Base-by-base conservation (phyloP, 2,888 invertebrate genomes). In the Orchesellides sinensis region DNA sequence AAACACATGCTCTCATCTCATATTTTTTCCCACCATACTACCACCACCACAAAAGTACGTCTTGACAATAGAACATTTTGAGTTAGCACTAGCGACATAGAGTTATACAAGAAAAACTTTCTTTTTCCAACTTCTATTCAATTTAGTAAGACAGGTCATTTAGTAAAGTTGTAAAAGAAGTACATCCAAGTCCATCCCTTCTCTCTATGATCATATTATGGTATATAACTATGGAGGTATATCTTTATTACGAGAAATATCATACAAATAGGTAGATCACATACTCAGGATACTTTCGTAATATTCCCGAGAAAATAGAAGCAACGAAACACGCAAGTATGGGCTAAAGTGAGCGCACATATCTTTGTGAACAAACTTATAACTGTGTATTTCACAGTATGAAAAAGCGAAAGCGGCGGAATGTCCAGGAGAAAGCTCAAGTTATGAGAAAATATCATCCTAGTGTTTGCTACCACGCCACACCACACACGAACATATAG, bases 91-190 rank as follows among this genome's bases (percentile, higher is more conserved):
- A 35, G 35, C 47, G 40, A 40, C 10, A 40, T 10, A 40, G 10
- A 40, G 40, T 56, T 25, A 59, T 40, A 2, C 25, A 35, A 27
- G 23, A 75, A 52, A 66, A 59, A 68, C 25, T 40, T 66, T 66
- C 40, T 29, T 45, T 29, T 73, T 21, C 49, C 21, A 63, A 65
- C 23, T 74, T 65, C 75, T 56, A 77, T 77, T 68, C 59, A 66
- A 59, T 77, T 77, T 77, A 59, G 45, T 40, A 45, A 56, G 59
- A 59, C 59, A 68, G 56, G 59, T 68, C 66, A 77, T 77, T 77
- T 77, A 68, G 56, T 40, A 45, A 68, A 68, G 40, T 66, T 66
- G 52, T 40, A 66, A 52, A 74, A 63, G n/a, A 52, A 19, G n/a
- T 23, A 65, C 45, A 47, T 17, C 40, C 14, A 17, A 1, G 29